A percentile compares a stretch with the other conserved stretches of the same genome.
These are phyloP conservation scores for Garrulus glandarius DNA, from an alignment of 2,797 vertebrate species.

Conservation along the genomic window DNA sequence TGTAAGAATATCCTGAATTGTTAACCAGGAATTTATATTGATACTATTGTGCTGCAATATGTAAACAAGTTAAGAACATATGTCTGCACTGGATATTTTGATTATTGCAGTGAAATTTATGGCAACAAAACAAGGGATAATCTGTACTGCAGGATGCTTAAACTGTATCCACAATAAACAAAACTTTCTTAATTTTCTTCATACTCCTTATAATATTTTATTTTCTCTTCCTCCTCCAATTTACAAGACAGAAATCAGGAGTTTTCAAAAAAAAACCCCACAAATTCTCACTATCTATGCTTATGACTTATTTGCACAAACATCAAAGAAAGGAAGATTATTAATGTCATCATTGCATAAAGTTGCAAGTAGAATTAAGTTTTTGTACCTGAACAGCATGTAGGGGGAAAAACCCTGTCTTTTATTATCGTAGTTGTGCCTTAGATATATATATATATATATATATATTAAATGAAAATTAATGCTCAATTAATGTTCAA, in stretches of 20 bases:
- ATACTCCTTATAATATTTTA: neutral
- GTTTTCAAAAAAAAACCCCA: too few relatives aligned
- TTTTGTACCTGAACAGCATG: neutral
- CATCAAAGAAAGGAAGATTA: neutral
- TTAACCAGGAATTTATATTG: neutral
- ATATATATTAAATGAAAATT: neutral
- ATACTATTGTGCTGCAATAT: rapidly evolving
- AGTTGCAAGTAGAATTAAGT: neutral
- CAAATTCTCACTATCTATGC: too few relatives aligned
- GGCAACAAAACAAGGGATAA: neutral
- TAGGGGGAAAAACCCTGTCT: rapidly evolving
- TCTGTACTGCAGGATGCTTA: neutral
- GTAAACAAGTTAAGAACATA: neutral
- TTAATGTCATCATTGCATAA: neutral
- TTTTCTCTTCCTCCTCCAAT: neutral
- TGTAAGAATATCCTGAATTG: neutral
- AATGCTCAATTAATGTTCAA: neutral
- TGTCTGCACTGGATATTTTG: neutral
- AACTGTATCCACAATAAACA: neutral
- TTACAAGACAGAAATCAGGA: neutral
- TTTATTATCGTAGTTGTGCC: rapidly evolving
- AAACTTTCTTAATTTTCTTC: neutral
- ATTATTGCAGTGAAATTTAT: neutral
- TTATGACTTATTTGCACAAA: neutral
- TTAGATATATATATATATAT: too few relatives aligned